Base-by-base conservation (phyloP, 2,113 vertebrate species). In the Pantherophis guttatus region DNA sequence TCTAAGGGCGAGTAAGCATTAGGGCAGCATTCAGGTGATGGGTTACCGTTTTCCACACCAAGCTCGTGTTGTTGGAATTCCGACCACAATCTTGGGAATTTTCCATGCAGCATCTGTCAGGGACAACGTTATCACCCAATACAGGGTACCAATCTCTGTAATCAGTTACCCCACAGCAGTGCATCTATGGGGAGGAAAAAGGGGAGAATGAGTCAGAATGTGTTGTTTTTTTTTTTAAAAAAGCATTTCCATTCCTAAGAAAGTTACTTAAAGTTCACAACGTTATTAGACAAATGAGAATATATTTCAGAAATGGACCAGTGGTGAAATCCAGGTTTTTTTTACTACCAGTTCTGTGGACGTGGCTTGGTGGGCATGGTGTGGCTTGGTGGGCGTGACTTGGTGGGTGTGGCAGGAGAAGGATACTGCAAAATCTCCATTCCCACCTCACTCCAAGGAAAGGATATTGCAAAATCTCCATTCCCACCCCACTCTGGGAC, bases 101-200 rank as follows among this genome's bases (percentile, higher is more conserved):
- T 94, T 99, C 99, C 85, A 98, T 98, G 95, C 99, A 99, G 95
- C 99, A 99, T 94, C 99, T 98, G 96, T 99, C 99, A 0, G 99
- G 99, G 52, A 99, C 99, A 8, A 97, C 97, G 93, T 98, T 98
- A 93, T 99, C 98, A 92, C 99, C 98, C 91, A 99, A 97, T 90
- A 99, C 98, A 0, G 98, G 98, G 52, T 98, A 98, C 99, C 99
- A 99, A 92, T 99, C 99, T 0, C 98, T 99, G 95, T 98, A 98
- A 62, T 98, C 98, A 0, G 97, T 98, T 95, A 99, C 99, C 0
- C 99, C 99, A 17, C 99, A 99, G 97, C 99, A 99, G 91, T 98
- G 98, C 99, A 99, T 99, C 99, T 99, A 96, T 17, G 13, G 90
- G 23, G 4, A 70, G 90, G 65, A 5, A 0, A 24, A 29, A 21